phyloP scores from a whole-genome alignment of 1,140 invertebrate species.

The Agraylea sexmaculata region DNA sequence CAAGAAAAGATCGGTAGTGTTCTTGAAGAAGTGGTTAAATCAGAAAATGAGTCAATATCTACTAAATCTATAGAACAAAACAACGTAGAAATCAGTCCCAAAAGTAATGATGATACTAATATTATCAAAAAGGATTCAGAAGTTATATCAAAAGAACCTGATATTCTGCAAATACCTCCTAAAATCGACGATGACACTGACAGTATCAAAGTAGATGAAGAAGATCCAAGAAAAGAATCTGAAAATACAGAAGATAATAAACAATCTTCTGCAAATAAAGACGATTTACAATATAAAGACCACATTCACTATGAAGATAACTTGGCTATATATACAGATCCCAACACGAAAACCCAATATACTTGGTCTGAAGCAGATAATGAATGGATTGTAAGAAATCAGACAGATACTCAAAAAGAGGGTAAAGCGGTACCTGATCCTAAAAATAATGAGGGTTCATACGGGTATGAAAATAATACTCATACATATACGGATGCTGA shows the following conservation, averaged over 20 bases:
- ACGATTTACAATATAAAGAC: conserved; percentile 25
- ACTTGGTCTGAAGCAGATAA: conserved; percentile 52
- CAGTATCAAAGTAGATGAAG: too few relatives aligned
- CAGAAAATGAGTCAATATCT: too few relatives aligned
- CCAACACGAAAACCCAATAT: conserved; percentile 51
- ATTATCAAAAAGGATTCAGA: too few relatives aligned
- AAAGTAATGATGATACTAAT: too few relatives aligned
- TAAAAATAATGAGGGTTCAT: conserved; percentile 30
- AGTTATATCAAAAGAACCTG: too few relatives aligned
- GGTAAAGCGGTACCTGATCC: conserved; percentile 26
- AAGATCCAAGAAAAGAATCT: too few relatives aligned
- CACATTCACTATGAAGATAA: conserved; percentile 51
- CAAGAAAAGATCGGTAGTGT: too few relatives aligned
- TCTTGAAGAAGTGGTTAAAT: too few relatives aligned
- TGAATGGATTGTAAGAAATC: conserved; percentile 42
- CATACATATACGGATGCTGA: conserved; percentile 79
- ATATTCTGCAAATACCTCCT: too few relatives aligned
- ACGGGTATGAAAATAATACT: conserved; percentile 64
- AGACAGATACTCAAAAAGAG: conserved; percentile 25
- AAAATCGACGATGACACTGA: too few relatives aligned
- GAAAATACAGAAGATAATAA: background rate
- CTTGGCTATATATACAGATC: conserved; percentile 62
- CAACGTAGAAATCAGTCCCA: too few relatives aligned
- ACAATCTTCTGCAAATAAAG: background rate
- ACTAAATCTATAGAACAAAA: too few relatives aligned